Conservation (phyloP, 2,113 vertebrate species). For the Trichomycterus rosablanca region DNA sequence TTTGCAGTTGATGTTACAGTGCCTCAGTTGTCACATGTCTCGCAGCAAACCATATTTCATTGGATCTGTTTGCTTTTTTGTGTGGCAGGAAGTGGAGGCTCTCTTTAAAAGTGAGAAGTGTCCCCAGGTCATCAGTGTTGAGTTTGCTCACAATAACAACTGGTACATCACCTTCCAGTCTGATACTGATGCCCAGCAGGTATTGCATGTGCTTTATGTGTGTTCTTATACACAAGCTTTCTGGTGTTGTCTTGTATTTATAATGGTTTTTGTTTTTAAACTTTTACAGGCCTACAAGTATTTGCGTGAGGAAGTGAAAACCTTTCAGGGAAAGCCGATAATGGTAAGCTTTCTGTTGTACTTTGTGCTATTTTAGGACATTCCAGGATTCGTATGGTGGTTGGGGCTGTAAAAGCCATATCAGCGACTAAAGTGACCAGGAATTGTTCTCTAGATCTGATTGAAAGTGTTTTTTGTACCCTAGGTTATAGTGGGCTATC, state of each 20-base stretch:
- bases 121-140: constrained; percentile 95
- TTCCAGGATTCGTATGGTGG: too few species aligned
- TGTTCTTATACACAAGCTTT: not conserved
- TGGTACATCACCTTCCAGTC: constrained; percentile 99
- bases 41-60: too few species aligned
- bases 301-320: constrained; percentile 98
- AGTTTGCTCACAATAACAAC: constrained; percentile 99
- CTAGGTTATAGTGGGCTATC: too few species aligned
- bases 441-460: too few species aligned
- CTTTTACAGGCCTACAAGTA: constrained; percentile 87
- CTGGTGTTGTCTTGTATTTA: not conserved
- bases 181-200: constrained; percentile 95
- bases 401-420: too few species aligned
- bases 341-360: constrained; percentile 76
- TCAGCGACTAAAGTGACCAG: too few species aligned
- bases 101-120: constrained; percentile 72
- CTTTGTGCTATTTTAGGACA: too few species aligned
- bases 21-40: too few species aligned
- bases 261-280: constrained; percentile 7
- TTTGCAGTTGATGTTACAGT: too few species aligned
- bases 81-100: constrained; percentile 39
- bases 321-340: constrained; percentile 98
- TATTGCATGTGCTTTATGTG: constrained; percentile 37
- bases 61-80: not conserved
- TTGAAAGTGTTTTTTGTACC: too few species aligned